Conservation (phyloP, 2,113 vertebrate species). For the Alethe castanea region DNA sequence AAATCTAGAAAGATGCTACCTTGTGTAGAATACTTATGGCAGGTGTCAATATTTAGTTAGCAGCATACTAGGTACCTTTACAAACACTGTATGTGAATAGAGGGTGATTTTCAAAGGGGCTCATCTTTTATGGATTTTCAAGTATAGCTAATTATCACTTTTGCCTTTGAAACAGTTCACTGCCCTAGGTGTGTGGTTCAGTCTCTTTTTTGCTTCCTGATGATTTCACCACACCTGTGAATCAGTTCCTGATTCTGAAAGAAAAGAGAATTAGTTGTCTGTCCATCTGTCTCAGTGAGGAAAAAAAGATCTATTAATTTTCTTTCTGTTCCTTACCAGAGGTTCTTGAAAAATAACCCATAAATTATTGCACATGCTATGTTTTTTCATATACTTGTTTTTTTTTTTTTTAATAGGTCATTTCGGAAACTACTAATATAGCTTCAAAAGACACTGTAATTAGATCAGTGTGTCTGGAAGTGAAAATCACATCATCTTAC, state of each 20-base stretch:
- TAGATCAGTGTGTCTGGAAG: not conserved
- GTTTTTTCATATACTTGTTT: not conserved
- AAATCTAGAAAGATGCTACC: not conserved
- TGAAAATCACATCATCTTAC: not conserved
- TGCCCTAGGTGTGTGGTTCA: not conserved
- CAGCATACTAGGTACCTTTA: not conserved
- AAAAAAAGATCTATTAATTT: not conserved
- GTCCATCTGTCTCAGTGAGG: not conserved
- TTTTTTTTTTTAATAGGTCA: no score
- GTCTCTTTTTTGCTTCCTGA: not conserved
- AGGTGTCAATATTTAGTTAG: not conserved
- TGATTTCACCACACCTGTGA: not conserved
- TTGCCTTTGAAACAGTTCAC: not conserved
- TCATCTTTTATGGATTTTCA: not conserved
- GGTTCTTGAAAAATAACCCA: not conserved
- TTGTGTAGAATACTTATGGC: not conserved
- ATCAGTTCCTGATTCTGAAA: not conserved
- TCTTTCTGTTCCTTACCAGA: not conserved
- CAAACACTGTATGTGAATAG: not conserved
- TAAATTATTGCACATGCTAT: not conserved
- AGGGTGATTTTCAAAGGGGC: not conserved
- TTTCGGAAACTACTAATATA: not conserved
- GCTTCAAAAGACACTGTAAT: not conserved
- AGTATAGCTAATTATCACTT: not conserved
- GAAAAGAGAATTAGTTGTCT: not conserved